Evolutionary conservation across 2,888 invertebrate genomes (phyloP).

Genomic region (Ochlodes sylvanus): DNA sequence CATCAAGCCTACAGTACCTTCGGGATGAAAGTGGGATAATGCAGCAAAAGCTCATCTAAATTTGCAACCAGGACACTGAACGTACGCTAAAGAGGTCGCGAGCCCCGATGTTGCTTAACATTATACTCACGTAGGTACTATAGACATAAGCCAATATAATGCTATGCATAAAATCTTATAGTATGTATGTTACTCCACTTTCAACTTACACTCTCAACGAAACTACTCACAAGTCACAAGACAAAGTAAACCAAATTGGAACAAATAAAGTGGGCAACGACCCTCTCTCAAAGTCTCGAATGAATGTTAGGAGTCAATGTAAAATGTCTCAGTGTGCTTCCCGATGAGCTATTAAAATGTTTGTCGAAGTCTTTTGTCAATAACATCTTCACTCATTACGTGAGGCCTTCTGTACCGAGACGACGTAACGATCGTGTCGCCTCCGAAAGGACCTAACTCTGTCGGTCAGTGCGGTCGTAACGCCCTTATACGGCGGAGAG

Average conservation of each 20-base stretch:
- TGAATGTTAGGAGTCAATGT: conserved; percentile 16
- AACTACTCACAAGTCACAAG: neutral
- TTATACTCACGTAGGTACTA: too few relatives aligned
- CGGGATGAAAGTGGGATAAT: too few relatives aligned
- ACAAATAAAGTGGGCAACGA: conserved; percentile 13
- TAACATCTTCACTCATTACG: conserved; percentile 33
- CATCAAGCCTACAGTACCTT: too few relatives aligned
- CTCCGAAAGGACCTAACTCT: conserved; percentile 12
- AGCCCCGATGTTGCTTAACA: too few relatives aligned
- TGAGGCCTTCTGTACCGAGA: conserved; percentile 26
- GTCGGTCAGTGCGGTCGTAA: neutral
- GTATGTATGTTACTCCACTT: too few relatives aligned
- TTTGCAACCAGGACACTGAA: too few relatives aligned
- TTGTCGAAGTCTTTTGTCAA: conserved; percentile 32
- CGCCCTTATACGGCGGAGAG: conserved; percentile 3
- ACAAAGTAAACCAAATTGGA: neutral
- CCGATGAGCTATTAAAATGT: conserved; percentile 27
- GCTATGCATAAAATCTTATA: too few relatives aligned
- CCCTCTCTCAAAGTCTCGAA: conserved; percentile 1
- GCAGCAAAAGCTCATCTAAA: too few relatives aligned
- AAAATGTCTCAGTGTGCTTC: conserved; percentile 16
- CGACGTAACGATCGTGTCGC: neutral
- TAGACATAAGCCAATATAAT: too few relatives aligned
- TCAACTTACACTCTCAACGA: neutral
- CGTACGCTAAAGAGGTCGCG: too few relatives aligned